phyloP scores from a whole-genome alignment of 2,888 invertebrate species.

The Piscicola geometra region DNA sequence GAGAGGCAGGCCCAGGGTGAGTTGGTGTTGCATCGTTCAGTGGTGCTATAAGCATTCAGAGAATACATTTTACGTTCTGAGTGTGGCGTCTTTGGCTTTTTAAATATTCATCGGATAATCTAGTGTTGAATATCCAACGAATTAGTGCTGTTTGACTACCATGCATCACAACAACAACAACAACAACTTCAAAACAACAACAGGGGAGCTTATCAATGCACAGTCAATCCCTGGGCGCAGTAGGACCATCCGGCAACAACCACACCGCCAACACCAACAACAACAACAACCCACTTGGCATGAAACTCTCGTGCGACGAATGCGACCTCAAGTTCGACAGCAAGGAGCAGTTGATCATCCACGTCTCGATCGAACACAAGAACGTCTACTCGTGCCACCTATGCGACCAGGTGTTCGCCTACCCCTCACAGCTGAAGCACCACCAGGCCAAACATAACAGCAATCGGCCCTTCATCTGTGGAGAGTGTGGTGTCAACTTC shows the following conservation, averaged over 20 bases:
- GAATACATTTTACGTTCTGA: no score
- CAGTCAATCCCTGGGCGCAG: background rate
- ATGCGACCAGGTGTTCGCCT: conserved; percentile 51
- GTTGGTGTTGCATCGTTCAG: no score
- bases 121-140: no score
- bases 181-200: no score
- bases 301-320: conserved; percentile 47
- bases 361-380: conserved; percentile 45
- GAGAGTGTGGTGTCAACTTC: conserved; percentile 56
- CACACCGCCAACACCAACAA: background rate
- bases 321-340: conserved; percentile 48
- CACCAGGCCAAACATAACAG: conserved; percentile 50
- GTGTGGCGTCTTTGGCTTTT: no score
- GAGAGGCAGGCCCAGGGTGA: no score
- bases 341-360: conserved; percentile 46
- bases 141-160: no score
- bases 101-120: no score
- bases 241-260: background rate
- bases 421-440: conserved; percentile 54
- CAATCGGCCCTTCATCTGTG: conserved; percentile 53
- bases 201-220: no score
- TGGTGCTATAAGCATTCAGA: no score
- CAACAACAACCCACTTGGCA: background rate
- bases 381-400: conserved; percentile 47
- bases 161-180: no score